These are phyloP conservation scores for Diadophis punctatus DNA, from an alignment of 2,113 vertebrate species.

Conservation along the genomic window DNA sequence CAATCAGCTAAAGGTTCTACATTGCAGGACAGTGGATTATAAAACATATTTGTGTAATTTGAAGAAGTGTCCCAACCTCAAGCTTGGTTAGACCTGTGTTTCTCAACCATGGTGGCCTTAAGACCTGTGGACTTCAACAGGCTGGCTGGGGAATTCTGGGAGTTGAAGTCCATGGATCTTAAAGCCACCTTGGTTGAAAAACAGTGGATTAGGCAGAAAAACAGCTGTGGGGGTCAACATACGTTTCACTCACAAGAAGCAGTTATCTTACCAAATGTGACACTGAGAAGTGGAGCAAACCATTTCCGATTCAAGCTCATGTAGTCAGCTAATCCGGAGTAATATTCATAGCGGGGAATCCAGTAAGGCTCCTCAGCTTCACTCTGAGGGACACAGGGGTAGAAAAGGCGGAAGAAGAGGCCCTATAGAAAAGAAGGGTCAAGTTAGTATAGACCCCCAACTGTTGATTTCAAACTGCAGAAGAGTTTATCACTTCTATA, in stretches of 20 bases:
- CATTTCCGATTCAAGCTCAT: constrained; percentile 52
- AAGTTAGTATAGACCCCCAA: not conserved
- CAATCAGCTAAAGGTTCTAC: not conserved
- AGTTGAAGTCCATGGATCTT: not conserved
- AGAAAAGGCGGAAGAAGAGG: constrained; percentile 74
- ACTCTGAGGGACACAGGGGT: constrained; percentile 57
- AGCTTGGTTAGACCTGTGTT: not conserved
- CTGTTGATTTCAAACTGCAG: not conserved
- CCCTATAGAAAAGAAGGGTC: constrained; percentile 56
- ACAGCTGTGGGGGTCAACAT: not conserved
- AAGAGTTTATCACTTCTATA: not conserved
- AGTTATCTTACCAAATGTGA: constrained; percentile 63
- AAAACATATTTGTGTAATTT: not conserved
- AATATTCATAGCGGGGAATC: constrained; percentile 70
- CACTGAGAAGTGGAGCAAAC: constrained; percentile 44
- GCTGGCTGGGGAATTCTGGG: not conserved
- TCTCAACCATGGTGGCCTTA: not conserved
- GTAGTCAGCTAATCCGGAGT: constrained; percentile 41
- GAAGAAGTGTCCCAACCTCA: not conserved
- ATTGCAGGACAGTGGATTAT: not conserved
- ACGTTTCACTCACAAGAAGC: fast-evolving
- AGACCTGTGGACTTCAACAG: not conserved
- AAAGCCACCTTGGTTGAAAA: not conserved
- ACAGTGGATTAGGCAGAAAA: not conserved
- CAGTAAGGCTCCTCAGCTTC: constrained; percentile 52